A percentile compares a stretch with the other conserved stretches of the same genome.
Conservation (phyloP, 1,140 invertebrate genomes). For the Habropoda laboriosa region DNA sequence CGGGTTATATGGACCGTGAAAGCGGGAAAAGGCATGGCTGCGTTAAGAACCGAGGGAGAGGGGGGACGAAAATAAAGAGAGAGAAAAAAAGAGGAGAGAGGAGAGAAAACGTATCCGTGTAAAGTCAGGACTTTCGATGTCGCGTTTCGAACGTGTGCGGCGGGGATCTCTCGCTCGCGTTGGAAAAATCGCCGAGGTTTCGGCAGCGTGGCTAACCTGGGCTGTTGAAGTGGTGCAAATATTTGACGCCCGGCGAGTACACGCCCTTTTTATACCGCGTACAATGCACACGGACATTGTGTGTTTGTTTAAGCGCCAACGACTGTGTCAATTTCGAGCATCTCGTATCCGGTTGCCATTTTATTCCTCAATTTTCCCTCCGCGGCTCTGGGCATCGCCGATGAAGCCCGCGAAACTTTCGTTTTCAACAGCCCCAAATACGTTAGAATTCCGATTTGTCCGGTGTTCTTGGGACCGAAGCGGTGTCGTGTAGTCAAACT, state of each 20-base stretch:
- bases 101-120: neutral
- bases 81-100: neutral
- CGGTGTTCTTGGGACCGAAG: too few species aligned
- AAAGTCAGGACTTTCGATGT: conserved; percentile 12
- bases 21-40: conserved; percentile 38
- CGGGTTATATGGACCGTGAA: conserved; percentile 57
- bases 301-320: conserved; percentile 46
- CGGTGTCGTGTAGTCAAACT: too few species aligned
- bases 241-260: conserved; percentile 71
- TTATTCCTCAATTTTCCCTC: neutral
- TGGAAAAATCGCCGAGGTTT: conserved; percentile 9
- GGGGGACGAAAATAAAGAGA: neutral
- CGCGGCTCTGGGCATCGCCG: neutral
- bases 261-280: conserved; percentile 47
- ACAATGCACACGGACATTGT: conserved; percentile 32
- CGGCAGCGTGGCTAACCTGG: conserved; percentile 59
- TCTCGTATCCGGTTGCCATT: neutral
- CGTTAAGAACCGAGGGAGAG: neutral
- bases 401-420: too few species aligned
- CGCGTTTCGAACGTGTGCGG: neutral
- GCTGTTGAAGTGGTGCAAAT: conserved; percentile 72
- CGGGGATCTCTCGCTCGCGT: neutral
- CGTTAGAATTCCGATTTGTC: neutral
- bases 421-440: neutral
- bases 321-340: conserved; percentile 25